Evolutionary conservation across 2,797 vertebrate species (phyloP), one percentile per base, ranked within the genome.

Genomic region (Synanceia verrucosa): DNA sequence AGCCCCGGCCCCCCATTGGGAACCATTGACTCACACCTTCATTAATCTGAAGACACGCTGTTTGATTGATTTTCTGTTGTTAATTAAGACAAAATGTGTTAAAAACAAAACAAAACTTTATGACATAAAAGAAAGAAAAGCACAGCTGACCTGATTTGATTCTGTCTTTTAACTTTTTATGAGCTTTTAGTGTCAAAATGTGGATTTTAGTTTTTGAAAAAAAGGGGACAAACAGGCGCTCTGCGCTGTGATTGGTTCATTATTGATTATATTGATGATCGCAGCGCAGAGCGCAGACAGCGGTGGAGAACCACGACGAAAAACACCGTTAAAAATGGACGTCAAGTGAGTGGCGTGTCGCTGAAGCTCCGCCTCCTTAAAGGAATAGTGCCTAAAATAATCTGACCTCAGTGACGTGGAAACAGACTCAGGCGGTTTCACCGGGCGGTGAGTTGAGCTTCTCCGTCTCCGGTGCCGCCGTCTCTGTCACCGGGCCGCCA

Each of bases 381-480:
- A 71, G 44, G 43, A 48, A 53, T 39, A 56, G 46, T 41, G 58
- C 7, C 5, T 31, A 55, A 71, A 59, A 26, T 43, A 7, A 34
- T 4, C 41, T 50, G 55, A 74, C 58, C 65, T 63, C 26, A 8
- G 6, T 0, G 11, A 16, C 4, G 16, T 10, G 2, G 3, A n/a
- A 14, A 34, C 4, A 7, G 3, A 1, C 16, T 53, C 56, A 85
- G 11, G 70, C 13, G 2, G 12, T 0, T 0, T 18, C 33, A 12
- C 0, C 21, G 3, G 8, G 0, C 1, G 2, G 0, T 0, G 16
- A 0, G 37, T 75, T 88, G 12, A 94, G 91, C n/a, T 65, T 86
- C 64, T 87, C 84, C 0, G 0, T 29, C 71, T 93, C 93, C 0
- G 73, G 1, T 3, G 0, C 37, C 39, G 39, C 18, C 0, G 14